Evolutionary conservation across 2,113 vertebrate species (phyloP).

Genomic region (Oenanthe oenanthe): DNA sequence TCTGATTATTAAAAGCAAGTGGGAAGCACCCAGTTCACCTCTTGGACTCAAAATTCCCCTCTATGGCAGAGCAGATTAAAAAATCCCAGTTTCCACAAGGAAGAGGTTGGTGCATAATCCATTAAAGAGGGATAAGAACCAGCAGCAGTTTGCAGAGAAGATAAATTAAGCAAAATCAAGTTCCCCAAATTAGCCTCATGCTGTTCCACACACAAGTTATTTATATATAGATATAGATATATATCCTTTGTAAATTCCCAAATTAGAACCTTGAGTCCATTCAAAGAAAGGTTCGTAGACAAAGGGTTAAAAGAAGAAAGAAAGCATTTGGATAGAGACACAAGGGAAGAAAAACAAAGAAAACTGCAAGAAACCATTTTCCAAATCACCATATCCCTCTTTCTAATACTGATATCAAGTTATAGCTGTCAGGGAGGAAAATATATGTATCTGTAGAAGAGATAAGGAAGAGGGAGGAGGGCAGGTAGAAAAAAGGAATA

Average conservation of each 20-base stretch:
- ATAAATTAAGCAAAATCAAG: neutral
- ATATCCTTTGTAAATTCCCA: neutral
- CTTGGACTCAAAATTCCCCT: neutral
- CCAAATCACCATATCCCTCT: neutral
- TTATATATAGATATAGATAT: fast-evolving
- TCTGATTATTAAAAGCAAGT: neutral
- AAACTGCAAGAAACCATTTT: slow-evolving; percentile 32
- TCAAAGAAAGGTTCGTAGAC: neutral
- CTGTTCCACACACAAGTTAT: neutral
- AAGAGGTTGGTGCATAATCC: neutral
- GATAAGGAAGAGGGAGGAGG: neutral
- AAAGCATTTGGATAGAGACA: neutral
- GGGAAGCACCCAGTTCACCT: neutral
- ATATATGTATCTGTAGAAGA: neutral
- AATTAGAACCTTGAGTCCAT: neutral
- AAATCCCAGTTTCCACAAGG: neutral
- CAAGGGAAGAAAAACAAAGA: slow-evolving; percentile 30
- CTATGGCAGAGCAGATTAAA: neutral
- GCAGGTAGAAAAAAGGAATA: neutral
- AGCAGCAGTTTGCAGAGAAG: neutral
- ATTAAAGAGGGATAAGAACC: neutral
- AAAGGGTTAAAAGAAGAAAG: slow-evolving; percentile 30
- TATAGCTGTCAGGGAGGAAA: neutral
- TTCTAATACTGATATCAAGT: neutral
- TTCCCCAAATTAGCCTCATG: neutral